Evolutionary conservation across 92 coral and sea anemone species (phyloP), one percentile per base, ranked within the genome.

Genomic region (Porites lobata): DNA sequence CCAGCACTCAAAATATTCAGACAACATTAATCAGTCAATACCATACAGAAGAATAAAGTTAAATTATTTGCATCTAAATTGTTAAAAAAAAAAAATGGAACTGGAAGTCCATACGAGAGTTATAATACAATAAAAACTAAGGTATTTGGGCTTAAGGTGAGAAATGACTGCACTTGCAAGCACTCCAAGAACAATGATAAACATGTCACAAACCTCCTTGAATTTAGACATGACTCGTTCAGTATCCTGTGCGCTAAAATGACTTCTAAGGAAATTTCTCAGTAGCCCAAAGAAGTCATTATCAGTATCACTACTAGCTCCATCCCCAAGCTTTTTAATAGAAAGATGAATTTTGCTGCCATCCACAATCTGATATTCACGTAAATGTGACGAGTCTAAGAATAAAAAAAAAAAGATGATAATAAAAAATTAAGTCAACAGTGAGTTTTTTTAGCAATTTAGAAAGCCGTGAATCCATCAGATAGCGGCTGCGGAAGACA

Each of bases 321-420:
- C 87, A 22, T 77, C 79, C 19, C 72, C 43, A 87, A 91, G 75
- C 78, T 89, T 91, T 72, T 86, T 89, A 24, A 93, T 61, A 75
- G 88, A 95, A 66, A 95, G 78, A 72, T 95, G 96, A 19, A 95
- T 78, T 68, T 95, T 95, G 77, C 90, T 92, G 59, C 94, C 93
- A 50, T 87, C 92, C 38, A 57, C 61, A 11, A 95, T 71, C 11
- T 71, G 86, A 76, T 91, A 69, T 26, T 95, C 96, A 83, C 77
- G 82, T 68, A 95, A 83, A 21, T 75, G 76, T 51, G 96, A 85
- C 11, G 87, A 78, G 81, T 95, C 98, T 95, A 57, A 21, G 56
- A 57, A 62, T 52, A 12, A 26, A 77, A 24, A 54, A 38, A 7
- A 12, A 76, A 47, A 53, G 17, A 53, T 12, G 6, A 1, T 72